These are phyloP conservation scores for Ceramica pisi DNA, from an alignment of 2,888 invertebrate genomes.

Conservation along the genomic window DNA sequence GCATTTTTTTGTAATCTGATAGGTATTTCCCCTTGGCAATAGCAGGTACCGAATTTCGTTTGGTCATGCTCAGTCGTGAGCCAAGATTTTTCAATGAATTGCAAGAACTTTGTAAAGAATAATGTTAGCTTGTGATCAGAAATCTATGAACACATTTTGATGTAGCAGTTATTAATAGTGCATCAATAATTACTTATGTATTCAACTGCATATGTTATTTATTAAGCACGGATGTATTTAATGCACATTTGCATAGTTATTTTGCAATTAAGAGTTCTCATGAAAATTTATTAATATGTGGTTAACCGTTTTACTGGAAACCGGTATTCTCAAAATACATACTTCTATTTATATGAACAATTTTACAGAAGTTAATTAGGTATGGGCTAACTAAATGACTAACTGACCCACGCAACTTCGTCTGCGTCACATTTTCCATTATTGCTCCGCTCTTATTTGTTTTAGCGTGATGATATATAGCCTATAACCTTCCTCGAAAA, in stretches of 20 bases:
- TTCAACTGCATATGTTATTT: constrained; percentile 1
- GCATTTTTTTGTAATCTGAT: constrained; percentile 8
- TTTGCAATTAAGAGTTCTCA: constrained; percentile 19
- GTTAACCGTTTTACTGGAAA: neutral
- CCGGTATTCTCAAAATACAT: neutral
- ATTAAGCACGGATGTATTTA: neutral
- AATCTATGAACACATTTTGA: neutral
- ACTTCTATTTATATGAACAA: no score
- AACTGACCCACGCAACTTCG: no score
- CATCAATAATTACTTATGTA: constrained; percentile 4
- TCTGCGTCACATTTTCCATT: no score
- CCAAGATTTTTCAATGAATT: neutral
- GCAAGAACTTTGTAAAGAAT: constrained; percentile 1
- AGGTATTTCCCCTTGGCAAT: constrained; percentile 25
- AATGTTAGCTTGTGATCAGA: neutral
- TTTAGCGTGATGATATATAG: no score
- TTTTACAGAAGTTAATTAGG: no score
- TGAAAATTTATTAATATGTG: neutral
- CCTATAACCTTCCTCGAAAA: no score
- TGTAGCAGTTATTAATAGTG: neutral
- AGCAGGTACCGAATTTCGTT: neutral
- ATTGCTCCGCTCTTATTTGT: no score
- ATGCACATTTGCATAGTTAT: constrained; percentile 7
- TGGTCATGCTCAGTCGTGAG: neutral
- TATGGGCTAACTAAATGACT: no score